Evolutionary conservation across 2,113 vertebrate genomes (phyloP), one percentile per base, ranked within the genome.

Genomic region (Erpornis zantholeuca): DNA sequence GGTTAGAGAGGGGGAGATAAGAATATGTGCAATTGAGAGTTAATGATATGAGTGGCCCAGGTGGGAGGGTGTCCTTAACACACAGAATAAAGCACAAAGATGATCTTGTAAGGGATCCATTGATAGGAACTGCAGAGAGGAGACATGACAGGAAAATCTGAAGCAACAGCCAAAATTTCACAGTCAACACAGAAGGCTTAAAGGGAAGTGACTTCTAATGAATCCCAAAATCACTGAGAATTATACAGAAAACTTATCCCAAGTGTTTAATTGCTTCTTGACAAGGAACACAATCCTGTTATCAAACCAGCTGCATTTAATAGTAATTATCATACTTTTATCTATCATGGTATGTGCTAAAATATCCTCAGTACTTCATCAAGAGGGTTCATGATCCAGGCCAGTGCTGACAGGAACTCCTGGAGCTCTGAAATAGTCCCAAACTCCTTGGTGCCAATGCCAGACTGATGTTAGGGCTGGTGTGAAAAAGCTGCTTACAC

Each of bases 101-200:
- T 91, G 35, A 29, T 60, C 50, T 35, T 72, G 33, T 25, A 52
- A 79, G 42, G 68, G 64, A 49, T 82, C 82, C 61, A 9, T 71
- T 89, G 53, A 14, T 49, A 61, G 5, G 29, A 64, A 25, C 25
- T 63, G 12, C 19, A 33, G 28, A 72, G 49, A 66, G 45, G 44
- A 71, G 59, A 86, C n/a, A 73, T 28, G 44, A 81, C 78, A 72
- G 38, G 60, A n/a, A 78, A 94, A 89, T 76, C 36, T 87, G 47
- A 63, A 93, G 52, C 76, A 94, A 77, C 44, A 86, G 72, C 52
- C 56, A 92, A 93, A 96, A 29, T 90, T 93, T 95, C 90, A 66
- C 22, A 63, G 63, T 28, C 16, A 86, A 38, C 77, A 70, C 11
- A 76, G 84, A 80, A 79, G 23, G 68, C 75, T 91, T 91, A 44